These are phyloP conservation scores for Meloidogyne hapla DNA, from an alignment of 1,140 invertebrate species.

Conservation along the genomic window DNA sequence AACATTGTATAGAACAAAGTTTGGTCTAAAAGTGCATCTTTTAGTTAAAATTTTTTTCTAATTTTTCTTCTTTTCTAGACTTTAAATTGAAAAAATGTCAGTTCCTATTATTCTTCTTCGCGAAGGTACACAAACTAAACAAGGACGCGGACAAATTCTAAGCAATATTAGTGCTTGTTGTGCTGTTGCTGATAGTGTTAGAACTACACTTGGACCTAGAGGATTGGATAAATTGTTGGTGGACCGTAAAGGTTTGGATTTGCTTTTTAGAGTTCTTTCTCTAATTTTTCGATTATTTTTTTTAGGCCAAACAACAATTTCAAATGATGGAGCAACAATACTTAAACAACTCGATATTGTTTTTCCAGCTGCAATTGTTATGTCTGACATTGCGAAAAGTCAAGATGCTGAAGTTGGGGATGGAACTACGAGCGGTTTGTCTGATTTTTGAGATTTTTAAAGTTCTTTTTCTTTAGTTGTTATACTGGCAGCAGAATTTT, in stretches of 20 bases:
- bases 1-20: no score
- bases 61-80: neutral
- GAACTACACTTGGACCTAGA: constrained; percentile 93
- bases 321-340: constrained; percentile 98
- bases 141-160: constrained; percentile 91
- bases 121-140: constrained; percentile 93
- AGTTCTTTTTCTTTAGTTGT: constrained; percentile 74
- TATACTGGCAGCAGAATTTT: constrained; percentile 86
- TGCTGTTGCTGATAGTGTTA: constrained; percentile 86
- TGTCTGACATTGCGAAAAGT: constrained; percentile 98
- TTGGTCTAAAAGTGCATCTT: no score
- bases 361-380: constrained; percentile 92
- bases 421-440: constrained; percentile 56
- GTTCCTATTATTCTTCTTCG: constrained; percentile 90
- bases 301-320: constrained; percentile 85
- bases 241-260: constrained; percentile 70
- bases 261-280: constrained; percentile 6
- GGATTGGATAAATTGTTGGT: constrained; percentile 99
- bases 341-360: constrained; percentile 94
- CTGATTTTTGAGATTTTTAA: neutral
- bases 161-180: constrained; percentile 99
- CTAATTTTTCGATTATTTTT: neutral
- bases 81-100: constrained; percentile 14
- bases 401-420: constrained; percentile 91
- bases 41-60: no score